These are phyloP conservation scores for Sphyrna mokarran DNA, from an alignment of 2,113 vertebrate genomes.

Conservation along the genomic window DNA sequence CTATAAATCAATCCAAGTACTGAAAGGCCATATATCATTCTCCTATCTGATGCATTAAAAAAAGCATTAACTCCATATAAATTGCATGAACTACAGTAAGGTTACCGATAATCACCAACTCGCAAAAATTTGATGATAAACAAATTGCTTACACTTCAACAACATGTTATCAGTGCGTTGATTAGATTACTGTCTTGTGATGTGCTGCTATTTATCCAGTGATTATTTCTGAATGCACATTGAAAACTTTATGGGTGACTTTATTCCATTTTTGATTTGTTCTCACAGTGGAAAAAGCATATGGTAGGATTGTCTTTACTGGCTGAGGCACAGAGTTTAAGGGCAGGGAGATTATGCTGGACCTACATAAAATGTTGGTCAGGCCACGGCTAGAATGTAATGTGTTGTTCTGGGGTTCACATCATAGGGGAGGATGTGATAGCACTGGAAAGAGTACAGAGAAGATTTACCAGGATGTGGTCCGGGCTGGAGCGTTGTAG, in stretches of 20 bases:
- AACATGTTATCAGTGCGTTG: not conserved
- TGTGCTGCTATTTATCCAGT: not conserved
- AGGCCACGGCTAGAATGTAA: too few relatives aligned
- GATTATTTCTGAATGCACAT: not conserved
- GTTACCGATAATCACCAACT: not conserved
- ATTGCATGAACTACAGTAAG: not conserved
- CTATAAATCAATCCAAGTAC: not conserved
- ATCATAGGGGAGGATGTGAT: too few relatives aligned
- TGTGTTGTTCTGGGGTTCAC: too few relatives aligned
- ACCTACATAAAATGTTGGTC: too few relatives aligned
- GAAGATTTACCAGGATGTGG: too few relatives aligned
- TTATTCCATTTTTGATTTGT: not conserved
- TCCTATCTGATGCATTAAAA: not conserved
- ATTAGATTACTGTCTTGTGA: not conserved
- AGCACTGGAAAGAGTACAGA: too few relatives aligned
- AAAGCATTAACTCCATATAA: not conserved
- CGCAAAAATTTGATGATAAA: not conserved
- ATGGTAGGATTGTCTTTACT: too few relatives aligned
- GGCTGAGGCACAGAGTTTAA: too few relatives aligned
- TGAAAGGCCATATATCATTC: not conserved
- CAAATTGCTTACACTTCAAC: not conserved
- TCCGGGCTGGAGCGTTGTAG: too few relatives aligned
- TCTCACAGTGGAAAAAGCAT: not conserved
- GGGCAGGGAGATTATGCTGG: too few relatives aligned
- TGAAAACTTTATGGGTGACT: not conserved